Percentiles rank a stretch among this genome's conserved stretches.
Evolutionary conservation across 2,113 vertebrate species (phyloP).

Genomic region (Megaleporinus macrocephalus): DNA sequence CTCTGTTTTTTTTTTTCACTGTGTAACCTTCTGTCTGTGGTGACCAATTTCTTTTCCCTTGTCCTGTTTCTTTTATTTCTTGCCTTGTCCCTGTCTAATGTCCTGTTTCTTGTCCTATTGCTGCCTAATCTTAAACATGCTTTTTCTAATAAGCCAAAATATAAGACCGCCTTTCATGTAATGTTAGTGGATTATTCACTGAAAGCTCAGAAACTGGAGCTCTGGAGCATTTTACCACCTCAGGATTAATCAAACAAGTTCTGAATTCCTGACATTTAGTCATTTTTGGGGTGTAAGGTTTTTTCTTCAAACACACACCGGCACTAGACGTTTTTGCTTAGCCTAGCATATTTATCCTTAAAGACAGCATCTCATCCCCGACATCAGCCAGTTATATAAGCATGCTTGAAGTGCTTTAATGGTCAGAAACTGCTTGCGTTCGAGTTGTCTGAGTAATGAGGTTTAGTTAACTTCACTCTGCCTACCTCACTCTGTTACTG

Average conservation of each 20-base stretch:
- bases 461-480: not conserved
- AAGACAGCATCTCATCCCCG: not conserved
- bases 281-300: not conserved
- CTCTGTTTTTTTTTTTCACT: too few species aligned
- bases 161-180: not conserved
- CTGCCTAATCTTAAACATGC: too few species aligned
- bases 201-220: not conserved
- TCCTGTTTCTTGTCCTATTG: not conserved
- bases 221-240: not conserved
- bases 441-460: not conserved
- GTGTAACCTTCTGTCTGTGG: too few species aligned
- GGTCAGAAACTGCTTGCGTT: slow-evolving; percentile 4
- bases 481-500: not conserved
- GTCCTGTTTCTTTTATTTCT: too few species aligned
- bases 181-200: too few species aligned
- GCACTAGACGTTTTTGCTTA: not conserved
- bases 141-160: not conserved
- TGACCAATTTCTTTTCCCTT: too few species aligned
- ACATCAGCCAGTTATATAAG: not conserved
- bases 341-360: slow-evolving; percentile 2
- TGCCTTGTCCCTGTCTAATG: too few species aligned
- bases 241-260: not conserved
- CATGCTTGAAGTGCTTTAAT: not conserved
- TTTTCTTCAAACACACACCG: not conserved
- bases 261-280: not conserved